Evolutionary conservation across 2,113 vertebrate genomes (phyloP).

Genomic region (Aegithalos caudatus): DNA sequence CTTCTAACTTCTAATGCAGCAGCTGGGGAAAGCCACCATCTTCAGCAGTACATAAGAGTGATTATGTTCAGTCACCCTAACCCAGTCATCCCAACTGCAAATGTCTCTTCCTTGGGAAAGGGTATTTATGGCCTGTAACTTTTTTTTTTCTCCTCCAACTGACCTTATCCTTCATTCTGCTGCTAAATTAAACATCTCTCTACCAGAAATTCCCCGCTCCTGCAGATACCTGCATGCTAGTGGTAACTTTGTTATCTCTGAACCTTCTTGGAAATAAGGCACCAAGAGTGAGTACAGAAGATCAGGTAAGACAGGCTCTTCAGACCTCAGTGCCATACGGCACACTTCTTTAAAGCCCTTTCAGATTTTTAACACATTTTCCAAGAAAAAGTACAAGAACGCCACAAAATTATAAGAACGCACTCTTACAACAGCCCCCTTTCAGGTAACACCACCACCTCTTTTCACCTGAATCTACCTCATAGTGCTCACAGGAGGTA

Average conservation of each 20-base stretch:
- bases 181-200: background rate
- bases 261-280: background rate
- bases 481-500: background rate
- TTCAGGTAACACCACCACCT: background rate
- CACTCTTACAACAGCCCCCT: background rate
- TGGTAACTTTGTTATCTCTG: background rate
- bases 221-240: background rate
- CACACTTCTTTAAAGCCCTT: background rate
- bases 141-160: background rate
- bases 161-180: background rate
- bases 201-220: background rate
- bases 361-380: background rate
- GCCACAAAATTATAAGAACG: background rate
- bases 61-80: background rate
- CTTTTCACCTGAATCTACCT: background rate
- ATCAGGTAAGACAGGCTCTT: background rate
- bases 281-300: background rate
- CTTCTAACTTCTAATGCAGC: background rate
- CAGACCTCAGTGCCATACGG: rapidly evolving
- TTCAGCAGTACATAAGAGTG: background rate
- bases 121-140: background rate
- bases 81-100: background rate
- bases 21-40: background rate
- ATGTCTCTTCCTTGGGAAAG: background rate
- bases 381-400: background rate